These are phyloP conservation scores for Nasonovia ribisnigri DNA, from an alignment of 2,888 invertebrate genomes.

Conservation along the genomic window DNA sequence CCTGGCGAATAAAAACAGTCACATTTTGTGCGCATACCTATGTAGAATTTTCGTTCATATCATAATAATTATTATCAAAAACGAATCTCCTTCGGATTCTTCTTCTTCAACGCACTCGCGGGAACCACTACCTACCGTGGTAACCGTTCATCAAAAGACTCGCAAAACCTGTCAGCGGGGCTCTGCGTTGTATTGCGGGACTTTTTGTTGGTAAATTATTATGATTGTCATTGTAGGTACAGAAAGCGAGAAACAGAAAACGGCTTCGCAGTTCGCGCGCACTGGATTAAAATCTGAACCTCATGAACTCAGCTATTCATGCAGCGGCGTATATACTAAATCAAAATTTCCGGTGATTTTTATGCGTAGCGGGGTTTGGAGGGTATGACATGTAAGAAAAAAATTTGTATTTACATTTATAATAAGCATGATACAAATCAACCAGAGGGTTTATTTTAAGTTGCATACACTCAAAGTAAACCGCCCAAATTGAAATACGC, in stretches of 20 bases:
- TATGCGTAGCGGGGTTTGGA: not conserved
- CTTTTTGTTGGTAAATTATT: not conserved
- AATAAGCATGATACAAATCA: not conserved
- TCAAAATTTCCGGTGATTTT: not conserved
- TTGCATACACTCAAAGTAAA: no score
- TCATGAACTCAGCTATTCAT: not conserved
- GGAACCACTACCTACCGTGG: not conserved
- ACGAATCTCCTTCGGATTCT: not conserved
- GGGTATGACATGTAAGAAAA: not conserved
- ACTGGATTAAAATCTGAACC: not conserved
- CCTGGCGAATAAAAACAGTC: not conserved
- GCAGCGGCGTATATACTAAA: not conserved
- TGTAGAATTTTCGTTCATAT: not conserved
- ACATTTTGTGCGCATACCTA: not conserved
- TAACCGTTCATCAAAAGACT: not conserved
- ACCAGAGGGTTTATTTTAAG: not conserved
- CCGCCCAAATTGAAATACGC: no score
- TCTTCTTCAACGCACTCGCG: not conserved
- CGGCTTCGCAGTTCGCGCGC: not conserved
- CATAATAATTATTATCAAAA: not conserved
- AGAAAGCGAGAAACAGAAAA: not conserved
- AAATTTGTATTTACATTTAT: not conserved
- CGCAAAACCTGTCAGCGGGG: no score
- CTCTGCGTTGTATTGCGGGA: not conserved
- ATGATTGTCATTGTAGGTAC: not conserved